Evolutionary conservation across 64 coral and sea anemone species (phyloP), one percentile per base, ranked within the genome.

Genomic region (Actinia tenebrosa): DNA sequence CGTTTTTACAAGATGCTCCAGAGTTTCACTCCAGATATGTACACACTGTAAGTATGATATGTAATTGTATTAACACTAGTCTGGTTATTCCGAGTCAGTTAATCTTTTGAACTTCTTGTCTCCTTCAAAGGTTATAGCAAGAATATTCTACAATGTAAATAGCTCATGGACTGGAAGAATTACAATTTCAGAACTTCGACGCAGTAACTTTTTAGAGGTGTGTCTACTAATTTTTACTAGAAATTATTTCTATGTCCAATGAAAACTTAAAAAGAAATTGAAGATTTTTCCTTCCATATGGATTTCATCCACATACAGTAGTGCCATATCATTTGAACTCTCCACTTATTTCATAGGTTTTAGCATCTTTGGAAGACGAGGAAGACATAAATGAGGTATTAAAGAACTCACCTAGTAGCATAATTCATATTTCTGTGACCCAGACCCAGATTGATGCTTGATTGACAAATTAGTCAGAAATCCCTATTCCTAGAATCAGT

Each of bases 1-100:
- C 89, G 79, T 99, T 99, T 91, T 61, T 99, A 18, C 86, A 89
- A 44, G 97, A 99, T 79, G 97, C 97, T 4, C 83, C 93, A 58
- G 97, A 99, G 56, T 99, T 99, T 88, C 97, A 99, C 79, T 99
- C 97, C n/a, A 89, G 97, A 88, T 99, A 99, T 78, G 89, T 99
- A 16, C 93, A 99, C 45, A 99, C 97, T 16, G 97, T 99, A 93
- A 91, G 93, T 95, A 58, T 58, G 7, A 58, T 58, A 58, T 58
- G 10, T 37, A 37, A 37, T 37, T 37, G 30, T 37, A 37, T 37
- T 37, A 37, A 37, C 30, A 37, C 30, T 37, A 37, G 30, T 37
- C 30, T 37, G 30, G 30, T 37, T 37, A 37, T 37, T 37, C 30
- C 30, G 30, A 37, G 30, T 37, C 30, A 50, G 47, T 50, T 50